phyloP scores from a whole-genome alignment of 2,113 vertebrate genomes.

The Pyrgilauda ruficollis region DNA sequence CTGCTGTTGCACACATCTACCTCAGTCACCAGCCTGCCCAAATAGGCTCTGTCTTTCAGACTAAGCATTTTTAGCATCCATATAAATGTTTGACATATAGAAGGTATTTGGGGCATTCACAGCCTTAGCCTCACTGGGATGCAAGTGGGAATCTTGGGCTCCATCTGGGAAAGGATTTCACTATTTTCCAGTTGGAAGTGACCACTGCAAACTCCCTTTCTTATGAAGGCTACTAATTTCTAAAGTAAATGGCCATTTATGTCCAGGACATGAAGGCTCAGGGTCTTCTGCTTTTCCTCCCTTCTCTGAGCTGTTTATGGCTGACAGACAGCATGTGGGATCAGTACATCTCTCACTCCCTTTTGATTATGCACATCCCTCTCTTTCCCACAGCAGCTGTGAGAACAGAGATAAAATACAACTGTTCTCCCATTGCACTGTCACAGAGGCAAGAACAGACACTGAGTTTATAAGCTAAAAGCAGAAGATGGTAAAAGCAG shows the following conservation, averaged over 20 bases:
- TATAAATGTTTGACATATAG: background rate
- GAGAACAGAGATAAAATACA: background rate
- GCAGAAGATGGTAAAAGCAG: background rate
- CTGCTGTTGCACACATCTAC: background rate
- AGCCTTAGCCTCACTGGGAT: background rate
- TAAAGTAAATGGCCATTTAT: background rate
- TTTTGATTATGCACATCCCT: background rate
- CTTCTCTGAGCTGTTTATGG: background rate
- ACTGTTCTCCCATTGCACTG: background rate
- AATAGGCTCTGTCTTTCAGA: background rate
- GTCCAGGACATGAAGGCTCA: background rate
- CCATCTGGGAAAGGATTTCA: background rate
- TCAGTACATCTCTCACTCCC: background rate
- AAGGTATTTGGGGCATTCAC: background rate
- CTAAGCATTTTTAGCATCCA: background rate
- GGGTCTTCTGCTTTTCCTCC: background rate
- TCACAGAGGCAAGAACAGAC: background rate
- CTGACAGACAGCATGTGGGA: background rate
- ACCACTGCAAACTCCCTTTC: background rate
- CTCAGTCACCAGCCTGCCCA: background rate
- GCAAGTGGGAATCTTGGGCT: background rate
- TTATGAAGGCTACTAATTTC: background rate
- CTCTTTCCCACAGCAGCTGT: background rate
- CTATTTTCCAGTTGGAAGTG: background rate
- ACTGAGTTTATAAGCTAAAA: background rate